phyloP scores from a whole-genome alignment of 1,140 invertebrate genomes.

The Plutomurus gul region DNA sequence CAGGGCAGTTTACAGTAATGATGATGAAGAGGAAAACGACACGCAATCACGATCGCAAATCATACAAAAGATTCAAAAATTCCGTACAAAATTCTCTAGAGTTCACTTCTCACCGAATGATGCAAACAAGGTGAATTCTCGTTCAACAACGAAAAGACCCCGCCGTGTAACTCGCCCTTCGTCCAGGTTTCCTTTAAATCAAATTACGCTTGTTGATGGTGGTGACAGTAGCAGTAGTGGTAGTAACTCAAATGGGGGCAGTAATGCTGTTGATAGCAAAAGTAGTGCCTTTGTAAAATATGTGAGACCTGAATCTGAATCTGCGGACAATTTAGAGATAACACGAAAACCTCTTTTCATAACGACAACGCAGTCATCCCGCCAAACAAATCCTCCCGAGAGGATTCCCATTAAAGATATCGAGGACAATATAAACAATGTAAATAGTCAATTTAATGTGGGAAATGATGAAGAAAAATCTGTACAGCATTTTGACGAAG shows the following conservation, averaged over 20 bases:
- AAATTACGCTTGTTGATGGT: background rate
- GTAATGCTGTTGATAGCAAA: background rate
- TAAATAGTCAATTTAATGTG: too few relatives aligned
- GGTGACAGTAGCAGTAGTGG: background rate
- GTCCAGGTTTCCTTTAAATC: background rate
- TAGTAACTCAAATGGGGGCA: background rate
- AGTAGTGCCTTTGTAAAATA: background rate
- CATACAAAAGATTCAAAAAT: conserved; percentile 30
- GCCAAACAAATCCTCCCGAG: background rate
- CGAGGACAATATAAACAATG: too few relatives aligned
- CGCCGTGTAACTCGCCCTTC: background rate
- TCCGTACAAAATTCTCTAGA: background rate
- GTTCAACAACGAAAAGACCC: conserved; percentile 6
- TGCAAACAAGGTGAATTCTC: background rate
- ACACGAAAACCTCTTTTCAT: background rate
- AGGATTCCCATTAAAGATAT: too few relatives aligned
- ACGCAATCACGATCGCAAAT: background rate
- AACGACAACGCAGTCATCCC: background rate
- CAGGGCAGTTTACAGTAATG: background rate
- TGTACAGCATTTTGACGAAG: background rate
- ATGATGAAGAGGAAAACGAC: background rate
- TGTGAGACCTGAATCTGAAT: background rate
- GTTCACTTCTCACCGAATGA: background rate
- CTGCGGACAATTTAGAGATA: background rate
- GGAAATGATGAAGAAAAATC: too few relatives aligned